Percentiles rank a stretch among this genome's conserved stretches.
phyloP scores from a whole-genome alignment of 1,140 invertebrate species.

The Drosophila insularis region DNA sequence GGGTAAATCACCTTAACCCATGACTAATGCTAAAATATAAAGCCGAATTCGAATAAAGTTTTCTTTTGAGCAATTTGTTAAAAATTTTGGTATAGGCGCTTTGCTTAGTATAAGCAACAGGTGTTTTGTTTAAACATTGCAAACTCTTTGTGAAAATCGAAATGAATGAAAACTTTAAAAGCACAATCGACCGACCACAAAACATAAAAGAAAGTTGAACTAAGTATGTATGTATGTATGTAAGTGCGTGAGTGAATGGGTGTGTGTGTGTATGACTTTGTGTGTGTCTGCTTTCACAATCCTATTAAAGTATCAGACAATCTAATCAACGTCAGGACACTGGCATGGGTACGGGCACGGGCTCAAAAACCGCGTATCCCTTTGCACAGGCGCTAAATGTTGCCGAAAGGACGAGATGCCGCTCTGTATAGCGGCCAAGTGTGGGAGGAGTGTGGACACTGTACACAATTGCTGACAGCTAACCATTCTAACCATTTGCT shows the following conservation, averaged over 20 bases:
- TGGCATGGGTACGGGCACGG: conserved; percentile 30
- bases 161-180: too few species aligned
- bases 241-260: conserved; percentile 9
- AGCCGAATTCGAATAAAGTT: background rate
- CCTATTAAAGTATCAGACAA: conserved; percentile 81
- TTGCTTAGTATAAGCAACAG: background rate
- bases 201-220: conserved; percentile 4
- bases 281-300: conserved; percentile 61
- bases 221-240: too few species aligned
- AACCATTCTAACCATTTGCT: conserved; percentile 39
- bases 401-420: conserved; percentile 51
- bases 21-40: too few species aligned
- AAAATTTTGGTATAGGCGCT: background rate
- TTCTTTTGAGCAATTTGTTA: too few species aligned
- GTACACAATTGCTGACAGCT: conserved; percentile 45
- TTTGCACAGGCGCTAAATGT: conserved; percentile 68
- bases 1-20: too few species aligned
- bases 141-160: too few species aligned
- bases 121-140: background rate
- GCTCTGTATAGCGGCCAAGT: background rate
- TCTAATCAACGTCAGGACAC: conserved; percentile 66
- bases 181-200: conserved; percentile 3
- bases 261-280: background rate
- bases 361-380: conserved; percentile 70
- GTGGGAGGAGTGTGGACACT: background rate